phyloP scores from a whole-genome alignment of 2,113 vertebrate species.

The Elephas maximus region DNA sequence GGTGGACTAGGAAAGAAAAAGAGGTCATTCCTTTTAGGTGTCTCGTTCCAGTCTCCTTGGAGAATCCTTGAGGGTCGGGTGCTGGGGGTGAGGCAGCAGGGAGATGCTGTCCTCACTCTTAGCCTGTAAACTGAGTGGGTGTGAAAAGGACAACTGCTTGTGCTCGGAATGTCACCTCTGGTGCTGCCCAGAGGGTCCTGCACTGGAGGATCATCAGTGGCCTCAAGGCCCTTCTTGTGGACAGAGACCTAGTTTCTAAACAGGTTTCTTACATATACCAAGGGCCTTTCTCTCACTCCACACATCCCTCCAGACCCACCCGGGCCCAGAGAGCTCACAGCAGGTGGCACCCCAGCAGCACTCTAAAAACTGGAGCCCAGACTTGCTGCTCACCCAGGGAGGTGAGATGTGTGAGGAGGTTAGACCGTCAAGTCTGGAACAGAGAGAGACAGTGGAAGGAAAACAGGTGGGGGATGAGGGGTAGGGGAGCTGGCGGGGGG shows the following conservation, averaged over 20 bases:
- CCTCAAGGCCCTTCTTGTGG: not conserved
- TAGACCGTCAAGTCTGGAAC: not conserved
- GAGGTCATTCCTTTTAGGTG: not conserved
- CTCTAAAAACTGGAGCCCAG: not conserved
- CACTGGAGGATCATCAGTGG: not conserved
- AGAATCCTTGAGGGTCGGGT: rapidly evolving
- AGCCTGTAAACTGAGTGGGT: rapidly evolving
- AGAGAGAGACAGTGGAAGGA: rapidly evolving
- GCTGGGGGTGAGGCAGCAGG: not conserved
- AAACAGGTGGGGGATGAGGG: too few species aligned
- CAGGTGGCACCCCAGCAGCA: not conserved
- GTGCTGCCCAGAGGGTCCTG: not conserved
- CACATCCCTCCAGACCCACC: not conserved
- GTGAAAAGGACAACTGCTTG: not conserved
- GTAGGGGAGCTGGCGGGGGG: not conserved
- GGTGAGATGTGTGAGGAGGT: not conserved
- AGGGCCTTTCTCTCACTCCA: not conserved
- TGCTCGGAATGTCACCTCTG: rapidly evolving
- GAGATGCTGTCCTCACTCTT: not conserved
- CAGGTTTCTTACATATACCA: not conserved
- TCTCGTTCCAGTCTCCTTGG: not conserved
- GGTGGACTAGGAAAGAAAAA: slow-evolving; percentile 92
- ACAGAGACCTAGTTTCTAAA: not conserved
- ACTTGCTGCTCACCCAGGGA: not conserved
- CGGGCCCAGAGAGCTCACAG: not conserved